Evolutionary conservation across 2,888 invertebrate genomes (phyloP).

Genomic region (Ferdinandea cuprea): DNA sequence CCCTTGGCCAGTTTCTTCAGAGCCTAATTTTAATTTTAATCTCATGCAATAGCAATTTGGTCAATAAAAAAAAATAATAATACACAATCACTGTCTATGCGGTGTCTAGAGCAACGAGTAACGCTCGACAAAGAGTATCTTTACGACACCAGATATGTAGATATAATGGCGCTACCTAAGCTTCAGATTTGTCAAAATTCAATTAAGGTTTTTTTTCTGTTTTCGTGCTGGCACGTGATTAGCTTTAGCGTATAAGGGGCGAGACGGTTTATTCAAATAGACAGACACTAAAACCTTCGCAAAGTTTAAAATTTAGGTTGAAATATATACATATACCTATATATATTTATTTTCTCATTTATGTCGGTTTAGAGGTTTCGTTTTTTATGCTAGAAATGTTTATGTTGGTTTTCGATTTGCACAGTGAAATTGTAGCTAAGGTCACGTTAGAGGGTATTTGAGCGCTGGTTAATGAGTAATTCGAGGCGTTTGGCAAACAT

Average conservation of each 20-base stretch:
- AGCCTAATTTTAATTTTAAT: constrained; percentile 53
- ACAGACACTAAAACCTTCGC: constrained; percentile 55
- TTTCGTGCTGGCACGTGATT: constrained; percentile 49
- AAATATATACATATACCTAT: no score
- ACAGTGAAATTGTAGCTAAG: constrained; percentile 57
- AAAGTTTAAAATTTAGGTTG: constrained; percentile 62
- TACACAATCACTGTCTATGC: constrained; percentile 64
- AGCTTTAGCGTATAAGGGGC: constrained; percentile 5
- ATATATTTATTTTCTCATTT: constrained; percentile 39
- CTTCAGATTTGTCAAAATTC: constrained; percentile 37
- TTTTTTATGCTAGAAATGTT: constrained; percentile 37
- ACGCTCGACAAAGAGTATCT: constrained; percentile 24
- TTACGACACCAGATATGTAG: constrained; percentile 12
- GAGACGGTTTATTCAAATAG: constrained; percentile 7
- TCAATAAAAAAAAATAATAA: constrained; percentile 46
- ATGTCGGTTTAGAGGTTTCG: constrained; percentile 12
- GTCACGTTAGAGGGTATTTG: constrained; percentile 59
- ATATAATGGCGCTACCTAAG: constrained; percentile 28
- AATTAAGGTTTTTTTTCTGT: constrained; percentile 5
- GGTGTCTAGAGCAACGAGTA: constrained; percentile 47
- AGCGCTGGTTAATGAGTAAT: constrained; percentile 59
- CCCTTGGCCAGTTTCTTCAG: constrained; percentile 66
- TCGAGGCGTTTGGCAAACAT: constrained; percentile 60
- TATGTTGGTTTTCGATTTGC: constrained; percentile 44
- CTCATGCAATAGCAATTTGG: constrained; percentile 60